Evolutionary conservation across 1,140 invertebrate species (phyloP).

Genomic region (Drosophila setifemur): DNA sequence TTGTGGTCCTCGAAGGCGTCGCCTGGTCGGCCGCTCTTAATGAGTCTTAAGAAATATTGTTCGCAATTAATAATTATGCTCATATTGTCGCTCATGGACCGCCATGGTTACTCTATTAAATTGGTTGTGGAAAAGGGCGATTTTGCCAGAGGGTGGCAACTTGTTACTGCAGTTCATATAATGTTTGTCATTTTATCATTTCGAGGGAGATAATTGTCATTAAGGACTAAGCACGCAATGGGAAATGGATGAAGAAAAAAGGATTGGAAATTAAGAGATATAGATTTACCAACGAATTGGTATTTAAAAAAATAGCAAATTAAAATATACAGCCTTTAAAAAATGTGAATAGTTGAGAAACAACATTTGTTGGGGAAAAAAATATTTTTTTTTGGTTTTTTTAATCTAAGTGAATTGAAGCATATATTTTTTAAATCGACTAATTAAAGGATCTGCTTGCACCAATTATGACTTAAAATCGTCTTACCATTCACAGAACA

Average conservation of each 20-base stretch:
- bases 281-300: no score
- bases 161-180: slow-evolving; percentile 74
- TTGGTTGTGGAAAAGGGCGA: slow-evolving; percentile 1
- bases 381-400: no score
- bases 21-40: slow-evolving; percentile 66
- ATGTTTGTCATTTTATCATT: slow-evolving; percentile 71
- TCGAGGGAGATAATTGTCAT: slow-evolving; percentile 63
- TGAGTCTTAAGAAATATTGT: slow-evolving; percentile 79
- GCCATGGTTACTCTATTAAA: slow-evolving; percentile 23
- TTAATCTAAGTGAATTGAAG: not conserved
- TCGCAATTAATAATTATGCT: slow-evolving; percentile 78
- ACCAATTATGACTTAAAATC: not conserved
- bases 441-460: slow-evolving; percentile 60
- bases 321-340: no score
- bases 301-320: no score
- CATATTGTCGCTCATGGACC: slow-evolving; percentile 68
- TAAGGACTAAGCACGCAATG: not conserved
- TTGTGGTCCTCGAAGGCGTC: slow-evolving; percentile 44
- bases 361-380: no score
- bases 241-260: not conserved
- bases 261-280: no score
- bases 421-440: slow-evolving; percentile 58
- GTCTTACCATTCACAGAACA: not conserved
- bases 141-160: slow-evolving; percentile 11
- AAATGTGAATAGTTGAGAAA: no score